A percentile compares a stretch with the other conserved stretches of the same genome.
phyloP scores from a whole-genome alignment of 2,113 vertebrate species.

The Elephas maximus region DNA sequence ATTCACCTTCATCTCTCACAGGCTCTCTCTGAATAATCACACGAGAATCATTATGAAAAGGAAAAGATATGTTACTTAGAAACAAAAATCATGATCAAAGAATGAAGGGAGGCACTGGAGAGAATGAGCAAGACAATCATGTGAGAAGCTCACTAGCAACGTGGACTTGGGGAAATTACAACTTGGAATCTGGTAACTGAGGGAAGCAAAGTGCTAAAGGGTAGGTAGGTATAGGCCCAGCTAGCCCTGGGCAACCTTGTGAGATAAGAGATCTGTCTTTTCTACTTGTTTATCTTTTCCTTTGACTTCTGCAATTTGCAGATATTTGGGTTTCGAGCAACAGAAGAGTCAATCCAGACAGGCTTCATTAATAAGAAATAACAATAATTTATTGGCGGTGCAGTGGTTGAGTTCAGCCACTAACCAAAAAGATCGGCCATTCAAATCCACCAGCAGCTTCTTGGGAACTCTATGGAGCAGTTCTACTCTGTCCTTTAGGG shows the following conservation, averaged over 20 bases:
- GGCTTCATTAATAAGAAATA: background rate
- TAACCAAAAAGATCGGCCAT: too few relatives aligned
- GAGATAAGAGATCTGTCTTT: background rate
- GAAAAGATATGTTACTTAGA: background rate
- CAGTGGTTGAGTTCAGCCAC: too few relatives aligned
- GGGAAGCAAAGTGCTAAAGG: background rate
- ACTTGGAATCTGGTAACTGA: background rate
- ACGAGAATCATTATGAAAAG: background rate
- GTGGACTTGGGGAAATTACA: background rate
- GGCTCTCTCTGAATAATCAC: slow-evolving; percentile 1
- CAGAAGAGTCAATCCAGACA: slow-evolving; percentile 9
- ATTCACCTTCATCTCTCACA: background rate
- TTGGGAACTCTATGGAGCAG: too few relatives aligned
- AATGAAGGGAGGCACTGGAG: background rate
- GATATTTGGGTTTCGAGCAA: background rate
- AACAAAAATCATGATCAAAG: slow-evolving; percentile 23
- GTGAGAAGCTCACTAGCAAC: background rate
- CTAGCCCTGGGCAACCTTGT: background rate
- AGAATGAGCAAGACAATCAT: background rate
- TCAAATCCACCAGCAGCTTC: too few relatives aligned
- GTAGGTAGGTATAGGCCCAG: too few relatives aligned
- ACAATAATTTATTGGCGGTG: background rate
- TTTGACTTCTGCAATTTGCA: background rate
- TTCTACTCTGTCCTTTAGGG: too few relatives aligned
- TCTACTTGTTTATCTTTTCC: background rate